Evolutionary conservation across 2,888 invertebrate species (phyloP), one percentile per base, ranked within the genome.

Genomic region (Leptinotarsa haldemani): DNA sequence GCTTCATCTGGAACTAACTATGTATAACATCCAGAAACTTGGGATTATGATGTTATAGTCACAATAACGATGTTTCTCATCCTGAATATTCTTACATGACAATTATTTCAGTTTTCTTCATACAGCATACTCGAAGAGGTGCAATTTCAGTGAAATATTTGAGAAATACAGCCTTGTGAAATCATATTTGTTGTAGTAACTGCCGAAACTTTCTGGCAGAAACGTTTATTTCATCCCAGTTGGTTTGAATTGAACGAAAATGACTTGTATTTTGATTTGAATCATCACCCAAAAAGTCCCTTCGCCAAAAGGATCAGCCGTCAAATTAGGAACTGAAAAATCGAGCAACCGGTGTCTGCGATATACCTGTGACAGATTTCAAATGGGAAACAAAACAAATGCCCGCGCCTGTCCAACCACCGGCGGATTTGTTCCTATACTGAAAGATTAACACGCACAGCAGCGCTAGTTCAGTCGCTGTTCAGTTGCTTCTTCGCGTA

Each of bases 381-480:
- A 64, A 67, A 70, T 58, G 70, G 22, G 71, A 66, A 50, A 67
- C 70, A 70, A 65, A 70, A 70, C 64, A 70, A 70, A 65, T 70
- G n/a, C 61, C 30, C 47, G 30, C 65, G 53, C 65, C 68, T 63
- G 66, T 56, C 74, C 71, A 68, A 73, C 77, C 73, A 75, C 77
- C 70, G 70, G 69, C 76, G 74, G 74, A 70, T 61, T 69, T 63
- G 65, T 48, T 70, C 61, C 47, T 63, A 68, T 70, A 71, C 74
- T 66, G 72, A 77, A 75, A 72, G 75, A 75, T 75, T 75, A 71
- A 74, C 73, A 40, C 61, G 25, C 61, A n/a, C 61, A 61, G 40
- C n/a, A 30, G 9, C 61, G 61, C 67, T 47, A 65, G 71, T 74
- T 71, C 71, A 69, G 71, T 71, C 69, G 61, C 25, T 40, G 73